phyloP scores from a whole-genome alignment of 2,888 invertebrate species.

The Cataglyphis livida region DNA sequence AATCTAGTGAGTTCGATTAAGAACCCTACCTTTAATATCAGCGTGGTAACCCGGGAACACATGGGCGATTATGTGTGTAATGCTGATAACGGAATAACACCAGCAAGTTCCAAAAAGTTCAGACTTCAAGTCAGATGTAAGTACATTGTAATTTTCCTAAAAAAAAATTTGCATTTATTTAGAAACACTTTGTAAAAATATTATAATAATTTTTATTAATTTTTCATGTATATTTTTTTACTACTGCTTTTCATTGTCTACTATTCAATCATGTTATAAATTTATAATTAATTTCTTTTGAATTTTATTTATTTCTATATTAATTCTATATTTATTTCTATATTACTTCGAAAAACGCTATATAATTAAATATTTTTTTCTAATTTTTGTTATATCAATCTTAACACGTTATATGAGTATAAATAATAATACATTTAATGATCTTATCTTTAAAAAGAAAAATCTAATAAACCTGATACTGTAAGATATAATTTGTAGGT shows the following conservation, averaged over 20 bases:
- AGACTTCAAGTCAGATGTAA: conserved; percentile 96
- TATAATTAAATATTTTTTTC: neutral
- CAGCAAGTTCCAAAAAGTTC: conserved; percentile 92
- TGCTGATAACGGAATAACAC: conserved; percentile 95
- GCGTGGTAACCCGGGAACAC: conserved; percentile 90
- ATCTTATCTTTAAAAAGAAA: neutral
- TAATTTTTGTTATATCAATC: neutral
- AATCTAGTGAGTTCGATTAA: conserved; percentile 84
- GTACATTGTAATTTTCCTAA: conserved; percentile 82
- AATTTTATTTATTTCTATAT: neutral
- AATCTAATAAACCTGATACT: neutral
- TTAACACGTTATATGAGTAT: neutral
- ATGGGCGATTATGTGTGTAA: conserved; percentile 92
- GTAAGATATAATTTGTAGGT: neutral
- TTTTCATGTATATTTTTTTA: neutral
- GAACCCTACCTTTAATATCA: conserved; percentile 93
- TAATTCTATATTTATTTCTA: neutral
- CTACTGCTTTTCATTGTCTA: neutral
- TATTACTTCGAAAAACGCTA: neutral
- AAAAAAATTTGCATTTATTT: neutral
- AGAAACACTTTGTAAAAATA: neutral
- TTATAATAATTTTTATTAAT: neutral
- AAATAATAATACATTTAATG: neutral
- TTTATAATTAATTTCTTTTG: neutral
- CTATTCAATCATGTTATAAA: neutral